Percentiles rank a stretch among this genome's conserved stretches.
These are phyloP conservation scores for Temnothorax rugatulus DNA, from an alignment of 2,888 invertebrate genomes.

Conservation along the genomic window DNA sequence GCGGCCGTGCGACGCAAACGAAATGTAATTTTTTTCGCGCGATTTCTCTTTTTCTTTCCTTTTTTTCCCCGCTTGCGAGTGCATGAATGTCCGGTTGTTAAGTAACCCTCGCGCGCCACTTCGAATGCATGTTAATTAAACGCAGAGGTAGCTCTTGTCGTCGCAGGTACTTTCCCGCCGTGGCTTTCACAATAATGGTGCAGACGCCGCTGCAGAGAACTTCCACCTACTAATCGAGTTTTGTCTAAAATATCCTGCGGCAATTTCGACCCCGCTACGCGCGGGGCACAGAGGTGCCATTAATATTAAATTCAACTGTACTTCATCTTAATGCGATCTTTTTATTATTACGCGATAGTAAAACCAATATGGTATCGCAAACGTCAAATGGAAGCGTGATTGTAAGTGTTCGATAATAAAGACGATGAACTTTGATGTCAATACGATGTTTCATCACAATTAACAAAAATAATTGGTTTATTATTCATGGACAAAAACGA, in stretches of 20 bases:
- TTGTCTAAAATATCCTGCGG: conserved; percentile 74
- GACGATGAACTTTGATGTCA: background rate
- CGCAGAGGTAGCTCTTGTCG: conserved; percentile 69
- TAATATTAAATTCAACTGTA: conserved; percentile 66
- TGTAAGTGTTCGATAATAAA: background rate
- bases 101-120: conserved; percentile 65
- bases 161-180: conserved; percentile 73
- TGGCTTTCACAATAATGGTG: conserved; percentile 76
- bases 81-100: conserved; percentile 59
- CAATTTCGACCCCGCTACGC: conserved; percentile 64
- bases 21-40: conserved; percentile 44
- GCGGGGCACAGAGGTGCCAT: conserved; percentile 41
- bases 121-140: conserved; percentile 75
- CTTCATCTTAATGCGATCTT: conserved; percentile 48
- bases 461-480: background rate
- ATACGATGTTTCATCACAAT: background rate
- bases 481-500: background rate
- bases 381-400: background rate
- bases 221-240: conserved; percentile 75
- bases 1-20: background rate
- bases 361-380: conserved; percentile 2
- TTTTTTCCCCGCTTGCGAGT: conserved; percentile 7
- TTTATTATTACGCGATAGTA: conserved; percentile 54
- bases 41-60: background rate
- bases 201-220: conserved; percentile 71